Conservation (phyloP, 2,113 vertebrate genomes). For the Dasyprocta punctata region DNA sequence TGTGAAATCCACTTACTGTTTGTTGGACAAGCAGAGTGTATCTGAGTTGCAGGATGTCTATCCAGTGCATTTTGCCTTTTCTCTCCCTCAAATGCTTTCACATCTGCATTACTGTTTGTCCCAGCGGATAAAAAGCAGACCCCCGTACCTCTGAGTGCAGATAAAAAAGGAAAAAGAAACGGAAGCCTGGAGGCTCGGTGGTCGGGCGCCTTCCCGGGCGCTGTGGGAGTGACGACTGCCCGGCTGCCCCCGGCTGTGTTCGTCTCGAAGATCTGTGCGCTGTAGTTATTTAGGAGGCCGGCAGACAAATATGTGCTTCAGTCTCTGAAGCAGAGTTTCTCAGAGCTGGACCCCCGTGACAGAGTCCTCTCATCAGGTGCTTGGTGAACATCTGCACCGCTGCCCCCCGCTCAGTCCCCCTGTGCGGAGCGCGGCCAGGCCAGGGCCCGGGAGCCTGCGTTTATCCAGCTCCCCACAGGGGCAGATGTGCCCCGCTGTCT, state of each 20-base stretch:
- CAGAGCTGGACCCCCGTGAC: not conserved
- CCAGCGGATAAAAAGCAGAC: not conserved
- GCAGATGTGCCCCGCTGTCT: not conserved
- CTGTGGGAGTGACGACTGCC: not conserved
- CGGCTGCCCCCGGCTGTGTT: constrained; percentile 36
- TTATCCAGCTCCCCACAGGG: not conserved
- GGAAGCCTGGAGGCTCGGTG: not conserved
- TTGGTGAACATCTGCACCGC: not conserved
- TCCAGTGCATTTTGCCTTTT: not conserved
- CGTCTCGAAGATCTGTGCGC: not conserved
- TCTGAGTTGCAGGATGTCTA: not conserved
- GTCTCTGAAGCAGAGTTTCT: not conserved
- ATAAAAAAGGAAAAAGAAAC: not conserved
- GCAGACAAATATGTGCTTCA: not conserved
- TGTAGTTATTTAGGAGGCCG: constrained; percentile 48
- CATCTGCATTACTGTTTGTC: not conserved
- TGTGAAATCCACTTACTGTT: not conserved
- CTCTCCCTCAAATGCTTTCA: not conserved
- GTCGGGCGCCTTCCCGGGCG: not conserved
- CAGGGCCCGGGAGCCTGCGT: not conserved
- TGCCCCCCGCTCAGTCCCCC: accelerated
- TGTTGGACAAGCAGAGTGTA: not conserved
- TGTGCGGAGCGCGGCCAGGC: not conserved
- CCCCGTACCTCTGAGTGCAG: not conserved
- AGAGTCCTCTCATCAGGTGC: not conserved